Evolutionary conservation across 1,140 invertebrate species (phyloP).

Genomic region (Atta texana): DNA sequence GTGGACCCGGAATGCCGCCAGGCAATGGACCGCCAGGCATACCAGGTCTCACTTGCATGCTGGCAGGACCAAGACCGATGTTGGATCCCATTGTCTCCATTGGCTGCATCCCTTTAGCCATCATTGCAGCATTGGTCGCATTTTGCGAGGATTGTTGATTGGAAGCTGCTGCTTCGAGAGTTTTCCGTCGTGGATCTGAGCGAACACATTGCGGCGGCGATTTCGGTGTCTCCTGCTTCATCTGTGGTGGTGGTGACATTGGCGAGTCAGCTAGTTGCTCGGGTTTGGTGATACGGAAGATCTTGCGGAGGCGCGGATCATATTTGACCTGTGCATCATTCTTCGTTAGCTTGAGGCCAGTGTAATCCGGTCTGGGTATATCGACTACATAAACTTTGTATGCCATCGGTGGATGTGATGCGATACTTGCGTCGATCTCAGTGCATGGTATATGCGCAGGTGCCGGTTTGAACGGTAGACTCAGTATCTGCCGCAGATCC

Average conservation of each 20-base stretch:
- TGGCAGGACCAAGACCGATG: slow-evolving; percentile 76
- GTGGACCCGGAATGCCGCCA: slow-evolving; percentile 86
- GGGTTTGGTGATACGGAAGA: slow-evolving; percentile 89
- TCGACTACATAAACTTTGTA: slow-evolving; percentile 90
- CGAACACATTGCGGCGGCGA: slow-evolving; percentile 82
- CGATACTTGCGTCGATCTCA: slow-evolving; percentile 93
- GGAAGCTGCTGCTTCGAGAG: slow-evolving; percentile 82
- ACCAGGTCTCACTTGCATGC: slow-evolving; percentile 85
- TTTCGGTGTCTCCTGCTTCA: slow-evolving; percentile 81
- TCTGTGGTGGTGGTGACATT: slow-evolving; percentile 82
- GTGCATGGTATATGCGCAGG: slow-evolving; percentile 93
- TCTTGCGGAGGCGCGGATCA: slow-evolving; percentile 91
- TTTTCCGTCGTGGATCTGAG: slow-evolving; percentile 87
- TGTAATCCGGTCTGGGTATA: slow-evolving; percentile 91
- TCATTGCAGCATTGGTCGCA: slow-evolving; percentile 62
- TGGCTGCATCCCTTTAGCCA: slow-evolving; percentile 59
- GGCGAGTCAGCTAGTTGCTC: slow-evolving; percentile 85
- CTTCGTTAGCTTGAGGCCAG: slow-evolving; percentile 90
- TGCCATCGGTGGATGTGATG: slow-evolving; percentile 90
- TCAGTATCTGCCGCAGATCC: slow-evolving; percentile 90
- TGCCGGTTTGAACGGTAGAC: slow-evolving; percentile 91
- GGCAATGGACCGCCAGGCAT: slow-evolving; percentile 67
- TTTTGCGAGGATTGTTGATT: slow-evolving; percentile 73
- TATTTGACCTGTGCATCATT: slow-evolving; percentile 90
- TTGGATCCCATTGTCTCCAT: slow-evolving; percentile 64